Percentiles rank a stretch among this genome's conserved stretches.
Conservation (phyloP, 2,888 invertebrate genomes). For the Lampropteryx suffumata region DNA sequence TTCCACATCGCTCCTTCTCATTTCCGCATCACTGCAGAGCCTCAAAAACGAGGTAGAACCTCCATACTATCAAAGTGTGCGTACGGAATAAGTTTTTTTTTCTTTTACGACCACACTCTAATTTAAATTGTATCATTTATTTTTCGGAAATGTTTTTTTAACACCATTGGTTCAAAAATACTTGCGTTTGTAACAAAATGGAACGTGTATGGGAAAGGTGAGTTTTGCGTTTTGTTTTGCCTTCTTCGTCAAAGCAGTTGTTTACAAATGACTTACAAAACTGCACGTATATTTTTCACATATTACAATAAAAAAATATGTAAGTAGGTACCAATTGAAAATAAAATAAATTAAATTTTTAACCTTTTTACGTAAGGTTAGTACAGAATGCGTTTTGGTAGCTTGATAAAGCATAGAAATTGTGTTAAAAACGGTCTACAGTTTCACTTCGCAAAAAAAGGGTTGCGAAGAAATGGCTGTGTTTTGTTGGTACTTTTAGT, state of each 20-base stretch:
- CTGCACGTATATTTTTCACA: too few relatives aligned
- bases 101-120: slow-evolving; percentile 65
- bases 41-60: slow-evolving; percentile 79
- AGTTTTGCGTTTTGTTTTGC: too few relatives aligned
- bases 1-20: slow-evolving; percentile 49
- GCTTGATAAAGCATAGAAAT: slow-evolving; percentile 28
- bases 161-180: background rate
- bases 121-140: slow-evolving; percentile 36
- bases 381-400: too few relatives aligned
- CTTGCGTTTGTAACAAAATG: background rate
- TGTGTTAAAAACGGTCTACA: slow-evolving; percentile 37
- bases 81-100: slow-evolving; percentile 69
- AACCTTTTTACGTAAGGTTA: too few relatives aligned
- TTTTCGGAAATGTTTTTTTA: slow-evolving; percentile 43
- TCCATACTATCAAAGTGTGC: slow-evolving; percentile 70
- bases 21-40: slow-evolving; percentile 79
- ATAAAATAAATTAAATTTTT: too few relatives aligned
- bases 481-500: slow-evolving; percentile 38
- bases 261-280: too few relatives aligned
- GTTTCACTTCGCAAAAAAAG: slow-evolving; percentile 41
- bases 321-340: too few relatives aligned
- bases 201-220: too few relatives aligned
- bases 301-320: too few relatives aligned
- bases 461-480: slow-evolving; percentile 29
- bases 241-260: too few relatives aligned